Evolutionary conservation across 2,888 invertebrate species (phyloP).

Genomic region (Rambutsinella grinnellia): DNA sequence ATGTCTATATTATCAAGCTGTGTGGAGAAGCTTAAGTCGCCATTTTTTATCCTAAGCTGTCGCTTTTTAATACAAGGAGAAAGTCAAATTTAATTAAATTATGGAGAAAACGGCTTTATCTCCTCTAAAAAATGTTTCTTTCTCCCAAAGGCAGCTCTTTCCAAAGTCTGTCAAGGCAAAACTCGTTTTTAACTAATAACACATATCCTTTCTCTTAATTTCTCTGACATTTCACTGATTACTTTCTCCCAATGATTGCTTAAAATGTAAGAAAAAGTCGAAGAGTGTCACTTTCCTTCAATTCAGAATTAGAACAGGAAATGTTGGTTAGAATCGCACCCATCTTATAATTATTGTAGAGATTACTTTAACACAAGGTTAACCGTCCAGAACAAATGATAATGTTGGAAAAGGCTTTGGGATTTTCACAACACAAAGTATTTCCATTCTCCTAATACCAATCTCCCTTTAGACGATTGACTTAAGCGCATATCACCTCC

Average conservation of each 20-base stretch:
- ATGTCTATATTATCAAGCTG: not conserved
- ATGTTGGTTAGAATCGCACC: not conserved
- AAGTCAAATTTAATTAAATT: constrained; percentile 50
- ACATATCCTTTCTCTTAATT: no score
- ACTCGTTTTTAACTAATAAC: no score
- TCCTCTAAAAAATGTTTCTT: not conserved
- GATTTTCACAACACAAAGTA: no score
- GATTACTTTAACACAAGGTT: not conserved
- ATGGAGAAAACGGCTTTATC: constrained; percentile 2
- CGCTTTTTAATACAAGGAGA: constrained; percentile 29
- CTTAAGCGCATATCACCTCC: no score
- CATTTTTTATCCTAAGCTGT: constrained; percentile 7
- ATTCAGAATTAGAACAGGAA: no score
- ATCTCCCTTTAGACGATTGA: no score
- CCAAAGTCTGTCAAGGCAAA: not conserved
- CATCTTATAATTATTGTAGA: not conserved
- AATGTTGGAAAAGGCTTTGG: no score
- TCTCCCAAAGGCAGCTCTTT: not conserved
- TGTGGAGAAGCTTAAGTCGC: not conserved
- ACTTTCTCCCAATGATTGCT: no score
- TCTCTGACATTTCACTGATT: no score
- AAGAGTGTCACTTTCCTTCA: no score
- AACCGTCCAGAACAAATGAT: not conserved
- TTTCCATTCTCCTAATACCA: no score
- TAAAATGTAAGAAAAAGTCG: no score